Base-by-base conservation (phyloP, 2,888 invertebrate species). In the Eupithecia insigniata region DNA sequence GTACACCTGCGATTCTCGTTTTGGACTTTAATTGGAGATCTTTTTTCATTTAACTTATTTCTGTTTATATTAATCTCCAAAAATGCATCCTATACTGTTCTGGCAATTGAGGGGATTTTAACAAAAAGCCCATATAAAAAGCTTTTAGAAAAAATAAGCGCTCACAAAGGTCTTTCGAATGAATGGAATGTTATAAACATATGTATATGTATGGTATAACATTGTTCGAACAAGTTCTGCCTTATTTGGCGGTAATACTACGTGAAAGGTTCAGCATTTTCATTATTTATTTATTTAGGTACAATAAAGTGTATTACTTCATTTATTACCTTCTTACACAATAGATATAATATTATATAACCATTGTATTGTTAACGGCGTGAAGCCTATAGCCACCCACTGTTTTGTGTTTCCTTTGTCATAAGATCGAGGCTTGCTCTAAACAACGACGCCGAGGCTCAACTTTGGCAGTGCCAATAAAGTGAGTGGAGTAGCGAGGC, bases 371-470 rank as follows among this genome's bases (percentile, higher is more conserved):
- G 55, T n/a, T n/a, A n/a, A n/a, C n/a, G n/a, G n/a, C n/a, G n/a
- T 26, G 55, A 22, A 14, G 26, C 1, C 26, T 26, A n/a, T n/a
- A 51, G 51, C 55, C 5, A 55, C 55, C 26, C 22, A 55, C 55
- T 55, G 26, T 55, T 26, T 55, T 55, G 55, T 55, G n/a, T 55
- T 55, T 55, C 26, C 26, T 55, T 55, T 55, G 55, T 55, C 26
- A 55, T 55, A 26, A 55, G 55, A 55, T 62, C 62, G 12, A n/a
- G 62, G 62, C 34, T 36, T 30, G 43, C 36, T 67, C 69, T 73
- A 69, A 66, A 74, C 71, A 74, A 74, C 62, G 32, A 62, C 34
- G 32, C 10, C 62, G 30, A 62, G n/a, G 60, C 60, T 60, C 30
- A 60, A 60, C 60, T 60, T 60, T 55, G 68, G 70, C 70, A 64